Conservation (phyloP, 2,888 invertebrate genomes). For the Hirtodrosophila confusa region DNA sequence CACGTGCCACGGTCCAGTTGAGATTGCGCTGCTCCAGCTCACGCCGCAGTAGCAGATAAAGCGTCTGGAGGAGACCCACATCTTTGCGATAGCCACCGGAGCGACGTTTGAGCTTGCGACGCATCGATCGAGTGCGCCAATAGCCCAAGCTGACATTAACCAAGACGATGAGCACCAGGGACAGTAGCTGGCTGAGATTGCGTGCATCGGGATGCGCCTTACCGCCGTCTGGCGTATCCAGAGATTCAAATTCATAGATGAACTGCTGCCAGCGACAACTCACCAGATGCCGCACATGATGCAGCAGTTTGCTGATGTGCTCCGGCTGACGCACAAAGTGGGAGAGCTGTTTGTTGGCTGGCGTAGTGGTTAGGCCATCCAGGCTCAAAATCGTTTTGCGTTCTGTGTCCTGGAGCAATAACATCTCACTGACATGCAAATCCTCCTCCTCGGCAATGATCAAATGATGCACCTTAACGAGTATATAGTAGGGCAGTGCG, state of each 20-base stretch:
- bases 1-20: conserved; percentile 82
- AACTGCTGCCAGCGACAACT: conserved; percentile 93
- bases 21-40: conserved; percentile 80
- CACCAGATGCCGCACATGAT: conserved; percentile 88
- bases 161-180: conserved; percentile 87
- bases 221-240: conserved; percentile 87
- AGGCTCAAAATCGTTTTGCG: conserved; percentile 60
- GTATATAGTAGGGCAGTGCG: conserved; percentile 86
- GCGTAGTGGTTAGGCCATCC: conserved; percentile 36
- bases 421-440: conserved; percentile 90
- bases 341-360: conserved; percentile 82
- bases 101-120: conserved; percentile 56
- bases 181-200: conserved; percentile 84
- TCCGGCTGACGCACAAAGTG: conserved; percentile 87
- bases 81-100: conserved; percentile 46
- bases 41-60: conserved; percentile 82
- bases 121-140: conserved; percentile 82
- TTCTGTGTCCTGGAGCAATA: conserved; percentile 86
- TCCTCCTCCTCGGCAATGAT: conserved; percentile 89
- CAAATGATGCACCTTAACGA: conserved; percentile 91
- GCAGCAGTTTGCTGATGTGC: conserved; percentile 88
- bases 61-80: conserved; percentile 51
- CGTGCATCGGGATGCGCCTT: conserved; percentile 63
- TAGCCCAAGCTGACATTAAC: conserved; percentile 88
- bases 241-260: conserved; percentile 90